These are phyloP conservation scores for Vimba vimba DNA, from an alignment of 2,113 vertebrate species.

Conservation along the genomic window DNA sequence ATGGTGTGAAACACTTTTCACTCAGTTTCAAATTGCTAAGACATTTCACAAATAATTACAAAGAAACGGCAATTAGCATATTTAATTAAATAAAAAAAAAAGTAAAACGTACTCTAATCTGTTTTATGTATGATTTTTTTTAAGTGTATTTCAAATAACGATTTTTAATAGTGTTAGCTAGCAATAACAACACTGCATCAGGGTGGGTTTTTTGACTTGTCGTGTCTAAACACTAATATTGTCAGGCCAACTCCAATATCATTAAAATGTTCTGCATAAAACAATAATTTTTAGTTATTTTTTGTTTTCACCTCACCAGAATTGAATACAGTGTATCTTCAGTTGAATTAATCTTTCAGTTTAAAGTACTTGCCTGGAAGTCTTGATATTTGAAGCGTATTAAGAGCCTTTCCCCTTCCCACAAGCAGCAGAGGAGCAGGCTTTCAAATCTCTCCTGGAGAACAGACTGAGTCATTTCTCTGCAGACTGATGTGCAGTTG, in stretches of 20 bases:
- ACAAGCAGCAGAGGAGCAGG: background rate
- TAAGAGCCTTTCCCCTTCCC: background rate
- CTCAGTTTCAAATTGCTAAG: no score
- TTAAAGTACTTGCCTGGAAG: constrained; percentile 19
- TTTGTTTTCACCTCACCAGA: background rate
- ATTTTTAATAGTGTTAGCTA: background rate
- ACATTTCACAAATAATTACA: no score
- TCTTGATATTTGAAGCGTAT: background rate
- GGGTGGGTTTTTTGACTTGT: background rate
- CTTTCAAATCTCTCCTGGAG: constrained; percentile 25
- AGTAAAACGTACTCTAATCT: no score
- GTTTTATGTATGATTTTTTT: no score
- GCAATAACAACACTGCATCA: background rate
- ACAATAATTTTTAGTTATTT: background rate
- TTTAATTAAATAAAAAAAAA: no score
- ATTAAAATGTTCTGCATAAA: background rate
- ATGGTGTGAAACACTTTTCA: no score
- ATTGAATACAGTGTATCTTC: background rate
- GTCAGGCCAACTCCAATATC: background rate
- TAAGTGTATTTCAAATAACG: background rate
- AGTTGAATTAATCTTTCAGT: background rate
- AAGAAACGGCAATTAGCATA: no score
- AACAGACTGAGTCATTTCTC: constrained; percentile 31
- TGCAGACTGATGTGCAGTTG: constrained; percentile 34
- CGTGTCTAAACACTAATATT: background rate